Evolutionary conservation across 2,113 vertebrate species (phyloP).

Genomic region (Tamias sibiricus): DNA sequence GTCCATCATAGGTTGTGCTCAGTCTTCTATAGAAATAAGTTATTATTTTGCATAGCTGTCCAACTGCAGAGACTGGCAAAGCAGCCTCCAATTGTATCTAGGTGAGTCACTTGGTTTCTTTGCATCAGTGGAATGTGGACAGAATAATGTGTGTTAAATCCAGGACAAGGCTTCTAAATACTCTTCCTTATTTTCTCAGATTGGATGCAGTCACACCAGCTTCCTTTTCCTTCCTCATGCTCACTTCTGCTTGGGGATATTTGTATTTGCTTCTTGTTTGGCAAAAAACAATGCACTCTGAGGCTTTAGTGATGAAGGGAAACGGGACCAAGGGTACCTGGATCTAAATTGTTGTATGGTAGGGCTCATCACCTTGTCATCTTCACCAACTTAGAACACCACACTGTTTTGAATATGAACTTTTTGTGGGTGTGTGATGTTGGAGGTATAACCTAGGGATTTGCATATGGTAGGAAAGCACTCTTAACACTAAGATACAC

Average conservation of each 20-base stretch:
- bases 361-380: not conserved
- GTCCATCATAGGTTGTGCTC: not conserved
- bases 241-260: too few relatives aligned
- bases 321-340: not conserved
- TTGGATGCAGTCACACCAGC: not conserved
- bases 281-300: not conserved
- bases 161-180: not conserved
- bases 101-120: not conserved
- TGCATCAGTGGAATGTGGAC: not conserved
- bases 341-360: not conserved
- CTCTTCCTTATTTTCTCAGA: not conserved
- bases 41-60: not conserved
- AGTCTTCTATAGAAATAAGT: not conserved
- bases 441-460: not conserved
- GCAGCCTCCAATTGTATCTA: not conserved
- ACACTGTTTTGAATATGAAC: not conserved
- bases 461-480: not conserved
- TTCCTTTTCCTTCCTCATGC: too few relatives aligned
- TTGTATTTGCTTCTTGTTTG: too few relatives aligned
- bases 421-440: not conserved
- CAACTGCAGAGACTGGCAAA: not conserved
- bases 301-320: not conserved
- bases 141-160: not conserved
- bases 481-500: too few relatives aligned
- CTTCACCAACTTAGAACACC: not conserved